Conservation (phyloP, 92 coral and sea anemone genomes). For the Parazoanthus swiftii region DNA sequence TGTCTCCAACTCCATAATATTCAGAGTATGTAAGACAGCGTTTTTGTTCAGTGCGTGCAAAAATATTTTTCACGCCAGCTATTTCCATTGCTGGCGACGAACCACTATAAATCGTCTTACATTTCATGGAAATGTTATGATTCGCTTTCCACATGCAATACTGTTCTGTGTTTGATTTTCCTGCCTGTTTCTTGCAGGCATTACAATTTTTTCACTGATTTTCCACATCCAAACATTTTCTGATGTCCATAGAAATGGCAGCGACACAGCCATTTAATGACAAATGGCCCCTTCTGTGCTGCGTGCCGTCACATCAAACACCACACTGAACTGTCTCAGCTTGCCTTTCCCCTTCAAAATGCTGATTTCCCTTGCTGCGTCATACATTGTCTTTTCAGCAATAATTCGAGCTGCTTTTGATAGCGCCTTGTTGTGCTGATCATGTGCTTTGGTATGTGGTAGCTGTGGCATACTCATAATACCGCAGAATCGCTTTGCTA, state of each 20-base stretch:
- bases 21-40: conserved; percentile 29
- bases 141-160: too few species aligned
- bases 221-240: too few species aligned
- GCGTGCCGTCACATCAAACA: conserved; percentile 58
- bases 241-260: background rate
- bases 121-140: too few species aligned
- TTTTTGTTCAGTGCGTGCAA: conserved; percentile 30
- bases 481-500: conserved; percentile 40
- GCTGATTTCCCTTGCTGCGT: conserved; percentile 43
- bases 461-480: conserved; percentile 52
- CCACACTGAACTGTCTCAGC: conserved; percentile 41
- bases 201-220: too few species aligned
- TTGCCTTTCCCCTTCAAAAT: conserved; percentile 29
- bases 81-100: conserved; percentile 27
- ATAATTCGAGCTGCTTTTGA: conserved; percentile 36
- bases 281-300: conserved; percentile 32
- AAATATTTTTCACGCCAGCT: conserved; percentile 33
- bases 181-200: too few species aligned
- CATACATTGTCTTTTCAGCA: conserved; percentile 39
- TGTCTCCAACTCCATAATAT: conserved; percentile 50
- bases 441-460: conserved; percentile 35
- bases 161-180: too few species aligned
- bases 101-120: too few species aligned
- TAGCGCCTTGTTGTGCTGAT: conserved; percentile 35
- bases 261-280: conserved; percentile 15